Evolutionary conservation across 2,113 vertebrate genomes (phyloP), one percentile per base, ranked within the genome.

Genomic region (Hippocampus barbouri): DNA sequence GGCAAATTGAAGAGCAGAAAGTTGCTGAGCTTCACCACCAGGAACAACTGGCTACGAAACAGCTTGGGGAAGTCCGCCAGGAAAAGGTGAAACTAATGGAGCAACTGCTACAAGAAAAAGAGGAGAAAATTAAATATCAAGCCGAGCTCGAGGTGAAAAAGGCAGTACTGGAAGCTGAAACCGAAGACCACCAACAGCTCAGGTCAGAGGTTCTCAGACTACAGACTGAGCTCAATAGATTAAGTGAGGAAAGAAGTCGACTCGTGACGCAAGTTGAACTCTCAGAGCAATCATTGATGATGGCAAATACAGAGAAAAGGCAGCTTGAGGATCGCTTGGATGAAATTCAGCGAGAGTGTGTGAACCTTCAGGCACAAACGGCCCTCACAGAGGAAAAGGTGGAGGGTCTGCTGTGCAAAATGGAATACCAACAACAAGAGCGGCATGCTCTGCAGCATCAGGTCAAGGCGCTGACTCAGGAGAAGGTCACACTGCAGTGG

Each of bases 401-500:
- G 0, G 53, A 9, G 8, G 70, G 43, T 65, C 38, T 89, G 23
- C 71, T 3, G 65, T 0, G 1, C 0, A 60, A 81, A 83, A 23
- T 87, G 56, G 81, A 86, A 21, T 72, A 80, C 27, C 64, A 75
- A 0, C 59, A 21, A 49, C 81, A 79, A 74, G 85, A 83, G 67
- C 51, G 72, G 5, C 27, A 3, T 3, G 53, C 76, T 21, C 79
- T 89, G 34, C 75, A 72, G 38, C 74, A 82, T 64, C 85, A 87
- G 56, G 74, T 84, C 1, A 73, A 80, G 4, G 60, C 78, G 9
- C 78, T 89, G 83, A 73, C 72, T 47, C 84, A 90, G 72, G 88
- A 93, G 79, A 83, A 93, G 72, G 88, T 87, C 4, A 73, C 73
- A 0, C 78, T 92, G 47, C 85, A 84, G 77, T 88, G 88, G 88